Base-by-base conservation (phyloP, 2,113 vertebrate genomes). In the Menidia beryllina region DNA sequence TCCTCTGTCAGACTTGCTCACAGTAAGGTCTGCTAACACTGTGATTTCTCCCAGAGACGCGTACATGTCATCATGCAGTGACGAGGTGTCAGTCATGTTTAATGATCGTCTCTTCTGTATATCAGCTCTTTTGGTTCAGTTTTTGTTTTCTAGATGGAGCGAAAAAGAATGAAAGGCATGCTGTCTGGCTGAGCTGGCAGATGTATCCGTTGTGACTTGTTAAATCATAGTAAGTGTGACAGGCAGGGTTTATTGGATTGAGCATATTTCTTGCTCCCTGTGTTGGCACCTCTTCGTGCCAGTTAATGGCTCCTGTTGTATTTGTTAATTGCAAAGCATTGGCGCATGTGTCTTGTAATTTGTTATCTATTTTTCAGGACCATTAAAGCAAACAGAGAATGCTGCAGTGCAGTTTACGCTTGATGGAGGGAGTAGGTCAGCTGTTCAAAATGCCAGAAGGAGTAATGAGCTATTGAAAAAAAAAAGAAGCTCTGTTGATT, bases 151-250 rank as follows among this genome's bases (percentile, higher is more conserved):
- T 7, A 69, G 43, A 69, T 68, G 50, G 7, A 72, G 54, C 75
- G 53, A 2, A 63, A 50, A 69, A 9, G 17, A 61, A 59, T 77
- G 41, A 72, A 85, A 71, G 0, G 0, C 52, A 11, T 65, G 43
- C 38, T 83, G 69, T 79, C 72, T 71, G 14, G 65, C 52, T 78
- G 23, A 74, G 71, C 64, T 74, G 83, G 73, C 66, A 77, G 65
- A 71, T 76, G 70, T 80, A 54, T 26, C 56, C 76, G 68, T 63
- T 86, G 30, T 58, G 9, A 77, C 47, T 74, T 73, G 76, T 76
- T 74, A 81, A 73, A 72, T 73, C 74, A 61, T 62, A 66, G 27
- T 53, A 55, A 71, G 25, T 71, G 73, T 86, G 88, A 79, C 76
- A 53, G 63, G 26, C 59, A 54, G 53, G 52, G 30, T 62, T 84